Conservation (phyloP, 2,888 invertebrate species). For the Heliothis peltigera region DNA sequence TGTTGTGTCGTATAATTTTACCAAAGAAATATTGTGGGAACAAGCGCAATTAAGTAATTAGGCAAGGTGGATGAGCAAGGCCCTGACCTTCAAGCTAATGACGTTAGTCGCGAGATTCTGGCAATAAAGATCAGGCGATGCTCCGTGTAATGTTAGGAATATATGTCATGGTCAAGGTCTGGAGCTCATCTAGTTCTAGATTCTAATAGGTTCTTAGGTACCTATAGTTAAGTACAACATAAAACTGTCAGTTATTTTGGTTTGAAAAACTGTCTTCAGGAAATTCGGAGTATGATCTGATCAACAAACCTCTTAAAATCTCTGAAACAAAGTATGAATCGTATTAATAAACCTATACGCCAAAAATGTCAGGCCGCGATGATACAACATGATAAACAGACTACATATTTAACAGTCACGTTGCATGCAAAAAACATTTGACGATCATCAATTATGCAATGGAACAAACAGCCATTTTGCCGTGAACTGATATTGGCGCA, state of each 20-base stretch:
- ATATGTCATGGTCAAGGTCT: slow-evolving; percentile 31
- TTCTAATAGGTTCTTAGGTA: too few relatives aligned
- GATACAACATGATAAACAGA: too few relatives aligned
- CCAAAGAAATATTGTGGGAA: not conserved
- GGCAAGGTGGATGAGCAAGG: slow-evolving; percentile 11
- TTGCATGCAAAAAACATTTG: not conserved
- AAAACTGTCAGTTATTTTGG: too few relatives aligned
- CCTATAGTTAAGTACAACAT: too few relatives aligned
- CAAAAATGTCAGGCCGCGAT: too few relatives aligned
- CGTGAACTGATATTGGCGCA: not conserved
- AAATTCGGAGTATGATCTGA: too few relatives aligned
- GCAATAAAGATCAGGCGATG: slow-evolving; percentile 29
- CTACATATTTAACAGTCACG: not conserved
- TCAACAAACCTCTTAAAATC: too few relatives aligned
- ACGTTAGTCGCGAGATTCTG: slow-evolving; percentile 27
- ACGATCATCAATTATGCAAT: not conserved
- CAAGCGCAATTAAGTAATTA: slow-evolving; percentile 40
- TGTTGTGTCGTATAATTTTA: not conserved
- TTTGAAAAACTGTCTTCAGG: too few relatives aligned
- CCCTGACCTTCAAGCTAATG: slow-evolving; percentile 39
- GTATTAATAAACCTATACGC: too few relatives aligned
- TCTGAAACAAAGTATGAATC: too few relatives aligned
- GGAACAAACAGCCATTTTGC: slow-evolving; percentile 2
- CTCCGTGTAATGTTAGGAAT: slow-evolving; percentile 29
- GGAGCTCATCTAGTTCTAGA: not conserved